A percentile compares a stretch with the other conserved stretches of the same genome.
Evolutionary conservation across 2,113 vertebrate species (phyloP).

Genomic region (Sphyrna mokarran): DNA sequence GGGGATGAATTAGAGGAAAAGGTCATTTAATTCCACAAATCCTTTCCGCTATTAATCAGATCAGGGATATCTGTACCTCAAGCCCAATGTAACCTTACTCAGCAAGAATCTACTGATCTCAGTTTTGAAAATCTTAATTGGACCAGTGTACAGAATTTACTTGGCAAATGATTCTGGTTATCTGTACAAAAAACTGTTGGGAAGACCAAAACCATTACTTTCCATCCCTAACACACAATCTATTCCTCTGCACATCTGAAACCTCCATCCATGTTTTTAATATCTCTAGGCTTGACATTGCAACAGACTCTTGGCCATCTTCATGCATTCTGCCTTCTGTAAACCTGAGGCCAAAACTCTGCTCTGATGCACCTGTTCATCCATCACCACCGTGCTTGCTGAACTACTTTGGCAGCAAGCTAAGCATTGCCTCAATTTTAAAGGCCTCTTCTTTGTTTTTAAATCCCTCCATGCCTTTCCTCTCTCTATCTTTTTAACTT

Average conservation of each 20-base stretch:
- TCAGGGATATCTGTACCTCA: neutral
- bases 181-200: neutral
- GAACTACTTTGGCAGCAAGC: neutral
- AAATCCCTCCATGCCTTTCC: too few species aligned
- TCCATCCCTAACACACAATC: neutral
- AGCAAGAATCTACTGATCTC: neutral
- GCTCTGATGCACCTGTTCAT: neutral
- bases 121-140: neutral
- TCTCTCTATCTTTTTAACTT: too few species aligned
- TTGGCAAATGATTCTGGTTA: neutral
- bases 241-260: neutral
- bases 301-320: neutral
- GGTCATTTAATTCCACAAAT: neutral
- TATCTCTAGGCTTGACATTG: neutral
- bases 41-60: neutral
- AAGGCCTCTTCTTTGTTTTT: neutral
- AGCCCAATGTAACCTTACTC: neutral
- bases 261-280: neutral
- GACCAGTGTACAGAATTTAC: neutral
- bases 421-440: neutral
- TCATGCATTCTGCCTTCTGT: neutral
- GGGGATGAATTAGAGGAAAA: neutral
- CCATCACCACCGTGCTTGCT: neutral
- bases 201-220: neutral
- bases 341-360: neutral